phyloP scores from a whole-genome alignment of 2,797 vertebrate species.

The Danio albolineatus region DNA sequence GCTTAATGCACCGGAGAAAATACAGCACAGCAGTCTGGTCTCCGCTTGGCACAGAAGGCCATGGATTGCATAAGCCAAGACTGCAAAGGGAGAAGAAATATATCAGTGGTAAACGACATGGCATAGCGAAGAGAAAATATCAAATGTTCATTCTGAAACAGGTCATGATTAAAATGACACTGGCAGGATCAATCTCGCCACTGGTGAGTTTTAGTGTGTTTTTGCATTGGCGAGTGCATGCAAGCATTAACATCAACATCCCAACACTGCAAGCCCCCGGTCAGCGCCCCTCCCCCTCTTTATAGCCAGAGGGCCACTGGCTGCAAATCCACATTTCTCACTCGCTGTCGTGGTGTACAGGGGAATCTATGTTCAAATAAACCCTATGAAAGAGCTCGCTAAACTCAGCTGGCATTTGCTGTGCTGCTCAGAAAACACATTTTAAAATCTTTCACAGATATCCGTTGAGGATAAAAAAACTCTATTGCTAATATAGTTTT shows the following conservation, averaged over 20 bases:
- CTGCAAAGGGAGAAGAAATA: slow-evolving; percentile 37
- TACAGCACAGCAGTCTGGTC: slow-evolving; percentile 37
- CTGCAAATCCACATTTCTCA: slow-evolving; percentile 21
- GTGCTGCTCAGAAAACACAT: background rate
- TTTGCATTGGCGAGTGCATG: background rate
- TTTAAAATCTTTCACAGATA: background rate
- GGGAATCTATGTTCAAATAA: slow-evolving; percentile 40
- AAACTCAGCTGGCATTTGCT: slow-evolving; percentile 6
- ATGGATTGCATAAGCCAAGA: slow-evolving; percentile 49
- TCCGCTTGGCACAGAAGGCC: slow-evolving; percentile 9
- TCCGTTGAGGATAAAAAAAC: background rate
- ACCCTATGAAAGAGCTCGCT: slow-evolving; percentile 21
- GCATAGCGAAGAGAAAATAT: slow-evolving; percentile 1
- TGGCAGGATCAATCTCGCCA: background rate
- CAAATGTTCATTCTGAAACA: background rate
- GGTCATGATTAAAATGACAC: background rate
- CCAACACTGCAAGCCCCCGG: slow-evolving; percentile 14
- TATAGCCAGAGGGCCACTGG: slow-evolving; percentile 25
- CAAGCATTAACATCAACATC: slow-evolving; percentile 15
- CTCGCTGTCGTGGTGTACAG: slow-evolving; percentile 15
- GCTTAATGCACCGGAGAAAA: slow-evolving; percentile 38
- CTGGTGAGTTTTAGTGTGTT: background rate
- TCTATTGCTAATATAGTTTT: background rate
- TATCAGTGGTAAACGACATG: background rate
- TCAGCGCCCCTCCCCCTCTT: slow-evolving; percentile 25